Conservation (phyloP, 2,113 vertebrate genomes). For the Myotis davidii region DNA sequence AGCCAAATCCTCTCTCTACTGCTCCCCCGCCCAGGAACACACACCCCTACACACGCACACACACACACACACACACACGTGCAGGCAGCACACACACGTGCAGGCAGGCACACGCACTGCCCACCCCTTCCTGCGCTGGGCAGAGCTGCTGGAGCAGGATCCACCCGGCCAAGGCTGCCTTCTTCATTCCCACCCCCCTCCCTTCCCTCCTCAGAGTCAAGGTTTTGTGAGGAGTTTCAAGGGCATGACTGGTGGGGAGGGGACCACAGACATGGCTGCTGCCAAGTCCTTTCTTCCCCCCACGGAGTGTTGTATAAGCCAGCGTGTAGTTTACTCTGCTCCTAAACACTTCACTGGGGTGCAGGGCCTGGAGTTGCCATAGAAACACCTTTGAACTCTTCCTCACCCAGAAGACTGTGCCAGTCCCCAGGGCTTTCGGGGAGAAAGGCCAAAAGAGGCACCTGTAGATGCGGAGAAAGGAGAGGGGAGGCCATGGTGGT, state of each 20-base stretch:
- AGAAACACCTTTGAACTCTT: constrained; percentile 86
- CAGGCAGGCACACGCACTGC: not conserved
- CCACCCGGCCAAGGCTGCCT: constrained; percentile 50
- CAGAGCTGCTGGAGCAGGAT: constrained; percentile 67
- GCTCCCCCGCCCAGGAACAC: not conserved
- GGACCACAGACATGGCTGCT: constrained; percentile 56
- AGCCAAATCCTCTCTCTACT: constrained; percentile 6
- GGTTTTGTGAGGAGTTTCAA: constrained; percentile 80
- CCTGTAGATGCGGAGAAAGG: constrained; percentile 36
- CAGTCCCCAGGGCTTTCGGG: constrained; percentile 29
- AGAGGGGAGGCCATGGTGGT: not conserved
- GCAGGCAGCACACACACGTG: not conserved
- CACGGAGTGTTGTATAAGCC: constrained; percentile 82
- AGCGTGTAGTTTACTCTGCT: constrained; percentile 82
- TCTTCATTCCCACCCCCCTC: constrained; percentile 48
- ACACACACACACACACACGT: not conserved
- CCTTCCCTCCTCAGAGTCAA: constrained; percentile 74
- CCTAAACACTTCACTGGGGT: constrained; percentile 82
- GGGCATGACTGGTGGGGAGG: constrained; percentile 22
- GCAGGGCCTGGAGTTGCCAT: constrained; percentile 84
- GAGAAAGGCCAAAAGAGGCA: constrained; percentile 36
- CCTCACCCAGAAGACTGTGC: constrained; percentile 60
- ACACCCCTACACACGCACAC: not conserved
- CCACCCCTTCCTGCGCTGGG: constrained; percentile 77
- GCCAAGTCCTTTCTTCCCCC: constrained; percentile 80